Percentiles rank a stretch among this genome's conserved stretches.
These are phyloP conservation scores for Gallinago solitaria DNA, from an alignment of 2,797 vertebrate species.

Conservation along the genomic window DNA sequence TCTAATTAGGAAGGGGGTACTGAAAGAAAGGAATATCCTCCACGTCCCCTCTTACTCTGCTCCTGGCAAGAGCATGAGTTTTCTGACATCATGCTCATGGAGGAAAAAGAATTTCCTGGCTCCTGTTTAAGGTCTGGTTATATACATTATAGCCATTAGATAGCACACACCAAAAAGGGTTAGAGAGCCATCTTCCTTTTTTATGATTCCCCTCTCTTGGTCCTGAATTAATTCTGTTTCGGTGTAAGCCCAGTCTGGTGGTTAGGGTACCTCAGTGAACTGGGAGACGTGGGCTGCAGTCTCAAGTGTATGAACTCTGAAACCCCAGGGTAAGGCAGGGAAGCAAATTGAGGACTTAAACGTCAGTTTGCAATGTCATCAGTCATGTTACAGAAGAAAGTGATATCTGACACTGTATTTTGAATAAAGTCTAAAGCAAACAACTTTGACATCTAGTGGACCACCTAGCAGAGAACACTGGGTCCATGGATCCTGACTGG, in stretches of 20 bases:
- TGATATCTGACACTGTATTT: background rate
- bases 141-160: background rate
- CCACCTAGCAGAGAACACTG: accelerated
- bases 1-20: background rate
- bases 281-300: background rate
- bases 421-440: background rate
- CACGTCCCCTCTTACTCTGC: background rate
- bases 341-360: background rate
- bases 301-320: background rate
- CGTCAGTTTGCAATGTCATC: background rate
- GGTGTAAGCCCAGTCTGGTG: background rate
- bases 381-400: background rate
- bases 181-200: background rate
- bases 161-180: background rate
- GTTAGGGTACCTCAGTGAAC: background rate
- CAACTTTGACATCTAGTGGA: background rate
- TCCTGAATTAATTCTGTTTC: background rate
- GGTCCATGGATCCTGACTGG: background rate
- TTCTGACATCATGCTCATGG: background rate
- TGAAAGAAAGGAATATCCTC: background rate
- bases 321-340: background rate
- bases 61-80: background rate
- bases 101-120: background rate
- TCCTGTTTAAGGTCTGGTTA: background rate
- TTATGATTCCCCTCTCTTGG: background rate